phyloP scores from a whole-genome alignment of 37 sponge, comb jelly and placozoan species.

The Geodia barretti region DNA sequence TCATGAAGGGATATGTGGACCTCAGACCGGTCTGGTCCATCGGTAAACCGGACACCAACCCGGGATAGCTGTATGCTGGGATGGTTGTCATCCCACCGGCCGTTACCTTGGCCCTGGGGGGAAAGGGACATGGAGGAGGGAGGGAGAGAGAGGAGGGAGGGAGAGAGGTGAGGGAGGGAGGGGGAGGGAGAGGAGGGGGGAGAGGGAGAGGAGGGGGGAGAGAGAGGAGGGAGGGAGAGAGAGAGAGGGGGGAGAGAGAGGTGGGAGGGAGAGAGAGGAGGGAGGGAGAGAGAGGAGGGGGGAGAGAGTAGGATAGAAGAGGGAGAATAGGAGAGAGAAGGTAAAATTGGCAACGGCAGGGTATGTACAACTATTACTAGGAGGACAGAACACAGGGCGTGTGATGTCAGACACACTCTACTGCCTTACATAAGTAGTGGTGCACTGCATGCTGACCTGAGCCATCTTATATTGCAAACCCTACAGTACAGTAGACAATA shows the following conservation, averaged over 20 bases:
- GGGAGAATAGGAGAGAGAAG: neutral
- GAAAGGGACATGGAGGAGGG: neutral
- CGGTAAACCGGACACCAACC: slow-evolving; percentile 35
- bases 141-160: neutral
- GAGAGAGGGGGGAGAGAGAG: too few species aligned
- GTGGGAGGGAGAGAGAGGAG: too few species aligned
- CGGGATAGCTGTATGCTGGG: slow-evolving; percentile 46
- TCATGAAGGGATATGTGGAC: slow-evolving; percentile 51
- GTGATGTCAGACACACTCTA: too few species aligned
- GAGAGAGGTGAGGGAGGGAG: too few species aligned
- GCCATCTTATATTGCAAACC: too few species aligned
- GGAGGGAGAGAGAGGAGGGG: neutral
- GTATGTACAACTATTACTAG: neutral
- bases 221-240: too few species aligned
- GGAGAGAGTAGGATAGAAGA: too few species aligned
- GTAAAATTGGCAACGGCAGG: neutral
- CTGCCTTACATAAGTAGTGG: too few species aligned
- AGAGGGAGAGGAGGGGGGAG: too few species aligned
- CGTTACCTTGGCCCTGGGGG: slow-evolving; percentile 20
- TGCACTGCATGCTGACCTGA: too few species aligned
- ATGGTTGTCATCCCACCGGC: slow-evolving; percentile 30
- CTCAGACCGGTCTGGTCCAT: slow-evolving; percentile 47
- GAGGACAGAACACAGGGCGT: too few species aligned
- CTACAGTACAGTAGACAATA: too few species aligned
- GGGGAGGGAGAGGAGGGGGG: neutral